Evolutionary conservation across 2,888 invertebrate species (phyloP).

Genomic region (Aplocera efformata): DNA sequence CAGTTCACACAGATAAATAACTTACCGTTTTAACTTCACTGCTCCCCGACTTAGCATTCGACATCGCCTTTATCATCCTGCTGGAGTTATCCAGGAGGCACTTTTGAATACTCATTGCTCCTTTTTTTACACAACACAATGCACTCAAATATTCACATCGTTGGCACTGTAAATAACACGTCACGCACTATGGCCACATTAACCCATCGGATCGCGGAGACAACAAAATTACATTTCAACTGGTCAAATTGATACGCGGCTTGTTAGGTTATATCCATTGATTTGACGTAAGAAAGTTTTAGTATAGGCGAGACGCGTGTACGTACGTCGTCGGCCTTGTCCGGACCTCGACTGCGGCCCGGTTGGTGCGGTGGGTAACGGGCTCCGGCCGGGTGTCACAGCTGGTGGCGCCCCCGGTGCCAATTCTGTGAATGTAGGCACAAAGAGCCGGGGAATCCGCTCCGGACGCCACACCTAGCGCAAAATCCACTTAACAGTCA

Average conservation of each 20-base stretch:
- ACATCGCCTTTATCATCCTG: conserved; percentile 78
- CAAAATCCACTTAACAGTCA: conserved; percentile 27
- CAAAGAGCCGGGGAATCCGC: conserved; percentile 37
- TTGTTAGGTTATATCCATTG: conserved; percentile 80
- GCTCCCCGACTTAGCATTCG: conserved; percentile 64
- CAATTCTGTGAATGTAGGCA: conserved; percentile 24
- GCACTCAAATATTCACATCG: conserved; percentile 63
- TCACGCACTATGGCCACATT: conserved; percentile 39
- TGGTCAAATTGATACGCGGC: conserved; percentile 42
- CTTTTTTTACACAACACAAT: conserved; percentile 45
- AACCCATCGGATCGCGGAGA: conserved; percentile 45
- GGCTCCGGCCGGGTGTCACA: conserved; percentile 40
- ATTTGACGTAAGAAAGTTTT: conserved; percentile 79
- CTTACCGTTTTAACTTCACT: conserved; percentile 71
- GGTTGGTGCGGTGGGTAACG: conserved; percentile 27
- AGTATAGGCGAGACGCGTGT: conserved; percentile 32
- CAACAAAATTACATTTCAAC: conserved; percentile 62
- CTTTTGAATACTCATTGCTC: conserved; percentile 77
- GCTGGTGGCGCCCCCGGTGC: conserved; percentile 51
- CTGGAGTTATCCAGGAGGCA: conserved; percentile 77
- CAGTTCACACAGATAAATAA: conserved; percentile 11
- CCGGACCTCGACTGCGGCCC: conserved; percentile 51
- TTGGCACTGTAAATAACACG: conserved; percentile 54
- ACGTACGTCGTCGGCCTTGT: conserved; percentile 40
- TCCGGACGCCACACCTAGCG: conserved; percentile 44